Base-by-base conservation (phyloP, 2,113 vertebrate genomes). In the Protomyctophum bolini region DNA sequence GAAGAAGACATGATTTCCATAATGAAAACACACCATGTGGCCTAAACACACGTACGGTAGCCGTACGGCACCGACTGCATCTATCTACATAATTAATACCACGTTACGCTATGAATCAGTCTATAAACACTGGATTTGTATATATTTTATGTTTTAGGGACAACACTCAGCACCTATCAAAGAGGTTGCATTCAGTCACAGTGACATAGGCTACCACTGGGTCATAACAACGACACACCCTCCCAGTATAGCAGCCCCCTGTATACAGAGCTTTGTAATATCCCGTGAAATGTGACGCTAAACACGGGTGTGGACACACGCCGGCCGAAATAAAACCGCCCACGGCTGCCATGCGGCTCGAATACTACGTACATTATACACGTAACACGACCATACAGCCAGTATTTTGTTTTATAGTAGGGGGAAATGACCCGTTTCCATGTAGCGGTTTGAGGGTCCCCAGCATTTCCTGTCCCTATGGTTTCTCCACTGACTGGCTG, bases 141-240 rank as follows among this genome's bases (percentile, higher is more conserved):
- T 21, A 21, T 21, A 21, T 21, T 21, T 21, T 21, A 21, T 33
- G 2, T 15, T 75, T 48, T 2, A 5, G n/a, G 14, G 28, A 29
- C 21, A 33, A 56, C 15, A 68, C 51, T 54, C 68, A 73, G 68
- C 75, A 50, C 33, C 56, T 61, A 72, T 73, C 51, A 66, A 45
- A 75, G 50, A 67, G 57, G 69, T 75, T 58, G 29, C 76, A 77
- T 72, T 70, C 66, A 69, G 65, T 83, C 81, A 83, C 80, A 84
- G 84, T 21, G 21, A 21, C 21, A 21, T 21, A 21, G 21, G 21
- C 21, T 21, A 83, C 80, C 84, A 61, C 66, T 86, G 10, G 84
- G 77, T 75, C 81, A 79, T 69, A 84, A 85, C 80, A 83, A 72
- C 88, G 90, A 91, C 89, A 92, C 91, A 88, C 91, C 33, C 33